These are phyloP conservation scores for Panurus biarmicus DNA, from an alignment of 2,113 vertebrate genomes.

Conservation along the genomic window DNA sequence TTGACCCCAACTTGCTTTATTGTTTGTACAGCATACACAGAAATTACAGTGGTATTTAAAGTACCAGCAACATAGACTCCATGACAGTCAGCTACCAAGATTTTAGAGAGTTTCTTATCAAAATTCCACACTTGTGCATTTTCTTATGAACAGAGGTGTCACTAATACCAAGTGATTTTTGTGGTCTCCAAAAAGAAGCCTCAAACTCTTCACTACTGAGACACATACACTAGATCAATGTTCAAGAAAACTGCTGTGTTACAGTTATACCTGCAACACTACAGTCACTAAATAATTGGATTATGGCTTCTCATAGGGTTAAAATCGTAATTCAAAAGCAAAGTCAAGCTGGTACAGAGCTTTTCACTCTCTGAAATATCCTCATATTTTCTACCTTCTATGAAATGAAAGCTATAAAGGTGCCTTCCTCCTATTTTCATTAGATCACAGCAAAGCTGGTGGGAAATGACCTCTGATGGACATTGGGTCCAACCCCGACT, in stretches of 20 bases:
- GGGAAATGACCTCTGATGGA: not conserved
- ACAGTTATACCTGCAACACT: not conserved
- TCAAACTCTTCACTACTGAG: not conserved
- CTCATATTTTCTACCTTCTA: not conserved
- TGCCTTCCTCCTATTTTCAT: not conserved
- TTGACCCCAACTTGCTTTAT: not conserved
- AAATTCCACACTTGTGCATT: not conserved
- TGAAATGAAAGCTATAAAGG: not conserved
- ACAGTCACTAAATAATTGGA: not conserved
- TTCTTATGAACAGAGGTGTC: not conserved
- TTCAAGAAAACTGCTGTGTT: not conserved
- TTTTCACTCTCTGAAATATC: not conserved
- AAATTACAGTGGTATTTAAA: not conserved
- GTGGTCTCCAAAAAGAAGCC: not conserved
- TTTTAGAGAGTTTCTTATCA: not conserved
- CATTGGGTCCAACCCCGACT: accelerated
- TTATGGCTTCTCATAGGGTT: not conserved
- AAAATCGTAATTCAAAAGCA: not conserved
- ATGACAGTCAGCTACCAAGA: not conserved
- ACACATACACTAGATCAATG: not conserved
- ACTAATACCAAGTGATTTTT: not conserved
- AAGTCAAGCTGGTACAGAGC: not conserved
- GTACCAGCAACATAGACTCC: not conserved
- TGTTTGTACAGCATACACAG: not conserved
- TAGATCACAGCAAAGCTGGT: not conserved